These are phyloP conservation scores for Ictalurus furcatus DNA, from an alignment of 2,113 vertebrate genomes.

Conservation along the genomic window DNA sequence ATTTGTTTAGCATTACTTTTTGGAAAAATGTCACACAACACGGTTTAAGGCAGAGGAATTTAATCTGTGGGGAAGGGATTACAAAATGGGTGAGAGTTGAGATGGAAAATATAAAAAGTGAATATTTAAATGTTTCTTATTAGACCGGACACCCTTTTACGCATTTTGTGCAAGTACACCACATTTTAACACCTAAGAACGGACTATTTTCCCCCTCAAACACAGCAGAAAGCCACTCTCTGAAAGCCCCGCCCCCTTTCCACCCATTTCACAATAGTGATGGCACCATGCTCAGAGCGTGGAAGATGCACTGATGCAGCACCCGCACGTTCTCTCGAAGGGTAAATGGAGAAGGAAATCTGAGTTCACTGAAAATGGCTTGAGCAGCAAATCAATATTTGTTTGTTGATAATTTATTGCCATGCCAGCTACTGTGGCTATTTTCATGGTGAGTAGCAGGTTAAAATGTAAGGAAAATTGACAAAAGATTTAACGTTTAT, in stretches of 20 bases:
- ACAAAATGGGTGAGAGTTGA: neutral
- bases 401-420: no score
- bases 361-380: neutral
- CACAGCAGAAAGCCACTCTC: neutral
- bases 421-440: no score
- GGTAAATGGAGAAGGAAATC: neutral
- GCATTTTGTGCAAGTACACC: neutral
- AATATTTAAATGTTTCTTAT: neutral
- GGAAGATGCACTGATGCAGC: neutral
- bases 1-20: neutral
- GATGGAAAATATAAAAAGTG: neutral
- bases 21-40: neutral
- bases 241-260: neutral
- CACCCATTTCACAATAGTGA: neutral
- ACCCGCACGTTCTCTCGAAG: neutral
- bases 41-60: neutral
- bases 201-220: neutral
- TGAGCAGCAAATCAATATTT: neutral
- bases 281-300: neutral
- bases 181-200: no score
- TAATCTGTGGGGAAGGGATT: neutral
- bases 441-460: no score
- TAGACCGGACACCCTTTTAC: neutral
- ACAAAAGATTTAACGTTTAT: no score
- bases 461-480: no score